These are phyloP conservation scores for Palloptera scutellata DNA, from an alignment of 2,888 invertebrate genomes.

Conservation along the genomic window DNA sequence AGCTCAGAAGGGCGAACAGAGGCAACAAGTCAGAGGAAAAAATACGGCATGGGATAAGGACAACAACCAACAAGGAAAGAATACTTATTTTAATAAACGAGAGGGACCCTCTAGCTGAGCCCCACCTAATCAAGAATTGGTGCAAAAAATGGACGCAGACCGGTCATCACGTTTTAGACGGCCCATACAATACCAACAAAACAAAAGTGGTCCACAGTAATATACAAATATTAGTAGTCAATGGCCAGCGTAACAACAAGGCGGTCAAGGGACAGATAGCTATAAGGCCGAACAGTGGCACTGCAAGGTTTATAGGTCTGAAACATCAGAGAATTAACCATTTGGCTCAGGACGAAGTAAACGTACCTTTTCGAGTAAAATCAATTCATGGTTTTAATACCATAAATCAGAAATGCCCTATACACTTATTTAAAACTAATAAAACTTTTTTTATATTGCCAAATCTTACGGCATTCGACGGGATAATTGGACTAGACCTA, in stretches of 20 bases:
- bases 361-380: constrained; percentile 18
- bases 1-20: constrained; percentile 1
- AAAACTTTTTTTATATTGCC: constrained; percentile 28
- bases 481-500: constrained; percentile 25
- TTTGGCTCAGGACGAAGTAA: neutral
- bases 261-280: neutral
- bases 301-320: neutral
- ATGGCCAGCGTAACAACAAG: neutral
- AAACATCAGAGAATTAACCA: neutral
- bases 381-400: constrained; percentile 25
- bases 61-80: neutral
- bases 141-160: constrained; percentile 4
- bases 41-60: neutral
- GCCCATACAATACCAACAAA: neutral
- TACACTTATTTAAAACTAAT: constrained; percentile 24
- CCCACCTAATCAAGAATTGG: neutral
- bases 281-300: neutral
- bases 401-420: constrained; percentile 16
- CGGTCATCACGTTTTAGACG: neutral
- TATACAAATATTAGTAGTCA: no score
- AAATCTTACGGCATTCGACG: constrained; percentile 17
- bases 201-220: no score
- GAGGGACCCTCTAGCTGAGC: neutral
- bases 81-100: neutral
- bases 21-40: neutral